Conservation (phyloP, 2,888 invertebrate genomes). For the Pseudococcus longispinus region DNA sequence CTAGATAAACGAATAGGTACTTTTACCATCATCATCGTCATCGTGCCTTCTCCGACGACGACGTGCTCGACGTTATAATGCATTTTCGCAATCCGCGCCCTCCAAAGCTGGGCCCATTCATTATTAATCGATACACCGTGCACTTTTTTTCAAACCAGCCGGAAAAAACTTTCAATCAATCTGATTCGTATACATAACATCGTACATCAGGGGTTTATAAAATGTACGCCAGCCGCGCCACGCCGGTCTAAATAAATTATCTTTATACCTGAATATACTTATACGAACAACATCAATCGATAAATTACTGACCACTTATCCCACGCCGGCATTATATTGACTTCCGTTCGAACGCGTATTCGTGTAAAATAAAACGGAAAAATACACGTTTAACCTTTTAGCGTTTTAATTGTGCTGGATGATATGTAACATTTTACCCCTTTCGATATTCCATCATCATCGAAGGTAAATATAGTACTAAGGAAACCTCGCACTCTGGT, state of each 20-base stretch:
- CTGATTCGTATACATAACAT: background rate
- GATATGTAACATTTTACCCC: slow-evolving; percentile 45
- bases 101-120: background rate
- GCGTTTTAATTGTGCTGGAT: slow-evolving; percentile 40
- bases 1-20: background rate
- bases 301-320: slow-evolving; percentile 35
- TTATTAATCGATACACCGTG: slow-evolving; percentile 10
- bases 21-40: background rate
- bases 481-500: background rate
- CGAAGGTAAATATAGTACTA: background rate
- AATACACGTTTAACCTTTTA: slow-evolving; percentile 50
- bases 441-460: slow-evolving; percentile 4
- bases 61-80: background rate
- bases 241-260: background rate
- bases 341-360: slow-evolving; percentile 40
- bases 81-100: background rate
- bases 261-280: background rate
- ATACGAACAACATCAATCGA: background rate
- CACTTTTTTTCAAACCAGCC: background rate
- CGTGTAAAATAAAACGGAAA: slow-evolving; percentile 40
- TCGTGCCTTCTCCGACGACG: background rate
- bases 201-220: background rate
- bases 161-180: slow-evolving; percentile 36
- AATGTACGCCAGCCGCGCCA: background rate
- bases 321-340: slow-evolving; percentile 22